Evolutionary conservation across 2,797 vertebrate species (phyloP).

Genomic region (Amphiprion clarkii): DNA sequence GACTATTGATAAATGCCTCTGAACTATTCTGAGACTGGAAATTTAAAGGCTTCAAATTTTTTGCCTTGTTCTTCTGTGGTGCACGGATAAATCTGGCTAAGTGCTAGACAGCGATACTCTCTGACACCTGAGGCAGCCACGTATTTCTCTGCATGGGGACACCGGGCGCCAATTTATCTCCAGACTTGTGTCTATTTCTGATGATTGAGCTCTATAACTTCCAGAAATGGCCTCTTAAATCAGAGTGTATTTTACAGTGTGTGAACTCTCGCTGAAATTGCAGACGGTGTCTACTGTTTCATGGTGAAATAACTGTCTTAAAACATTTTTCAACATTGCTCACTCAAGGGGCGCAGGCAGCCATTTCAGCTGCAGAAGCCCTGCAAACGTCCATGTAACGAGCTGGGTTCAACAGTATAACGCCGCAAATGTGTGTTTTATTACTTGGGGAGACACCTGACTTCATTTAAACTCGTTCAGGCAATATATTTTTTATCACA

Average conservation of each 20-base stretch:
- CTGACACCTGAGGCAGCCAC: slow-evolving; percentile 87
- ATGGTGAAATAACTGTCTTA: slow-evolving; percentile 91
- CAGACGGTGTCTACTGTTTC: slow-evolving; percentile 89
- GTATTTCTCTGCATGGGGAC: slow-evolving; percentile 87
- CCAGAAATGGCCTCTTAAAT: slow-evolving; percentile 95
- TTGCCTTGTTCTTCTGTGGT: slow-evolving; percentile 88
- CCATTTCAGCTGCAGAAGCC: slow-evolving; percentile 40
- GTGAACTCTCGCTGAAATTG: slow-evolving; percentile 90
- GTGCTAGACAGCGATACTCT: slow-evolving; percentile 89
- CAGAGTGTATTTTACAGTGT: slow-evolving; percentile 93
- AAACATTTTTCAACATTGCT: slow-evolving; percentile 69
- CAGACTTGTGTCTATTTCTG: slow-evolving; percentile 89
- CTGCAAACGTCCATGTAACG: slow-evolving; percentile 29
- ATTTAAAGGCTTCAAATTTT: slow-evolving; percentile 88
- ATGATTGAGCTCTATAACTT: slow-evolving; percentile 95
- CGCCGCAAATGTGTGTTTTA: slow-evolving; percentile 20
- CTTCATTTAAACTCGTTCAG: not conserved
- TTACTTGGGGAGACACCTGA: slow-evolving; percentile 2
- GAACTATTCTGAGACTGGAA: slow-evolving; percentile 91
- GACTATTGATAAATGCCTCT: slow-evolving; percentile 93
- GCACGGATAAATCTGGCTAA: slow-evolving; percentile 92
- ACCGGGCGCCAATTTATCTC: slow-evolving; percentile 89
- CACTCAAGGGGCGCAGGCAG: slow-evolving; percentile 45
- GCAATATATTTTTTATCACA: not conserved
- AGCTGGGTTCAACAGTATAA: slow-evolving; percentile 22